Evolutionary conservation across 2,113 vertebrate genomes (phyloP), one percentile per base, ranked within the genome.

Genomic region (Jaculus jaculus): DNA sequence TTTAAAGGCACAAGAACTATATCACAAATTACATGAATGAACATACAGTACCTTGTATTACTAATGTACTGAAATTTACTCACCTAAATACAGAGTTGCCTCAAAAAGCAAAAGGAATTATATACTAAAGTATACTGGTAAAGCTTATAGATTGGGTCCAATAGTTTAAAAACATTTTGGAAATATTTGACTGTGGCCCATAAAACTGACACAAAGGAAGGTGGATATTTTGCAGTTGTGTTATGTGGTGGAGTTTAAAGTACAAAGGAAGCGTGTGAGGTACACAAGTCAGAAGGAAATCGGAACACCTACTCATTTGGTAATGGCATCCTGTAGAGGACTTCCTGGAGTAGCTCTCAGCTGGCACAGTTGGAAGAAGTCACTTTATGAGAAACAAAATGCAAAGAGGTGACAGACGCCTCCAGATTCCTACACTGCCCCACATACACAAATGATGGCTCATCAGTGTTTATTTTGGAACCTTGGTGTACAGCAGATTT

Each of bases 1-100:
- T 82, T 89, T 54, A 84, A 84, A 15, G 15, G 20, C 66, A 75
- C 92, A 90, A 84, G 37, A 93, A 93, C 84, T 15, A 23, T 39
- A 83, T 24, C 68, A 84, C 8, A 75, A 66, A 79, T 23, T 37
- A 84, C 4, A 42, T 37, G 83, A 77, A 47, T 24, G 10, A 13
- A 4, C 58, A 37, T 13, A 81, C 28, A 79, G 9, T 61, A 20
- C 24, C 18, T 84, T 47, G n/a, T 7, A 61, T 71, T 73, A 42
- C 15, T 34, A 26, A 51, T 18, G 34, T 16, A 47, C 30, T 89
- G 34, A n/a, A 66, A 42, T 28, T 58, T 58, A 54, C 42, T 39
- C 30, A 88, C 63, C 7, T n/a, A 34, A 32, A 91, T 78, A 39
- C 37, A 74, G 24, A 73, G 30, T 78, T 72, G 58, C 24, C 82